These are phyloP conservation scores for Saccopteryx bilineata DNA, from an alignment of 2,113 vertebrate genomes.

Conservation along the genomic window DNA sequence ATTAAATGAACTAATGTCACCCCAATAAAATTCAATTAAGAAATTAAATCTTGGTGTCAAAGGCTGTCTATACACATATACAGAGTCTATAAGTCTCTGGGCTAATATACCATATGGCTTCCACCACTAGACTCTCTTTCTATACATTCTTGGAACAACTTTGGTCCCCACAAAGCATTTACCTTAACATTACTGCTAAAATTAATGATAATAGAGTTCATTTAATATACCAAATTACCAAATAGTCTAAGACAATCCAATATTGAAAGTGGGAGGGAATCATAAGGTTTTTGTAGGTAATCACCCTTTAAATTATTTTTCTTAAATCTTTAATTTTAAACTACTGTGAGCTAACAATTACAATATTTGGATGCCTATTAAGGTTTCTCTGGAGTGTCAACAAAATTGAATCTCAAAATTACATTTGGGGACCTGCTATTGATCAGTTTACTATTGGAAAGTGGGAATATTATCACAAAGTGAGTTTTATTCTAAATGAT, in stretches of 20 bases:
- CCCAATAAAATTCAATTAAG: no score
- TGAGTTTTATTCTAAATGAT: constrained; percentile 55
- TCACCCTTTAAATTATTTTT: constrained; percentile 16
- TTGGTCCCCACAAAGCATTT: not conserved
- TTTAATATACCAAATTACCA: not conserved
- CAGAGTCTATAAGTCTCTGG: not conserved
- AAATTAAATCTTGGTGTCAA: not conserved
- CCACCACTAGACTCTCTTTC: not conserved
- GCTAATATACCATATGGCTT: not conserved
- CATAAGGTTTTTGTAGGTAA: not conserved
- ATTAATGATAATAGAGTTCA: not conserved
- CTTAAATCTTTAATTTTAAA: constrained; percentile 49
- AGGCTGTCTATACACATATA: not conserved
- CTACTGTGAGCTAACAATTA: constrained; percentile 50
- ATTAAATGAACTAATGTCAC: no score
- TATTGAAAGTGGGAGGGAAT: not conserved
- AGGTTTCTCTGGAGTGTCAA: not conserved
- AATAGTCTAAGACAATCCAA: not conserved
- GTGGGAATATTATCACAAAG: constrained; percentile 46
- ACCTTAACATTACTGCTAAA: not conserved
- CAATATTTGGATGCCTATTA: constrained; percentile 42
- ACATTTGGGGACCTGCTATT: not conserved
- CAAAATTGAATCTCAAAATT: constrained; percentile 71
- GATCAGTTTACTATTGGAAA: constrained; percentile 55
- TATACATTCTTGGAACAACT: not conserved